Percentiles rank a stretch among this genome's conserved stretches.
Evolutionary conservation across 2,113 vertebrate genomes (phyloP).

Genomic region (Nibea coibor): DNA sequence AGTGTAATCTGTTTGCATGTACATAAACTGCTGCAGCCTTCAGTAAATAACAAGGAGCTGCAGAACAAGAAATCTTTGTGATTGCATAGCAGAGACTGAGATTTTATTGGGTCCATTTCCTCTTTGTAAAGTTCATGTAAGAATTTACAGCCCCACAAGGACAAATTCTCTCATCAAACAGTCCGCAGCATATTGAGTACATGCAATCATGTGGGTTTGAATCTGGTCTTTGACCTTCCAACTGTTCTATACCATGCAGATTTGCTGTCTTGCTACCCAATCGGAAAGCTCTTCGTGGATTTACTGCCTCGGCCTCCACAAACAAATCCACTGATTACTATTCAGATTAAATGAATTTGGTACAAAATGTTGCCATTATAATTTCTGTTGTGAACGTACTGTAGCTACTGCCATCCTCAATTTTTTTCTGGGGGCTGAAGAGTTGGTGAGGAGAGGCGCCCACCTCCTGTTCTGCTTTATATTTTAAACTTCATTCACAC

Average conservation of each 20-base stretch:
- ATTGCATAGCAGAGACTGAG: not conserved
- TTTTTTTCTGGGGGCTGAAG: not conserved
- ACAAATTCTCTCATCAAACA: constrained; percentile 4
- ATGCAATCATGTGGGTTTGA: constrained; percentile 15
- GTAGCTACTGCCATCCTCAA: not conserved
- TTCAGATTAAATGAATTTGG: constrained; percentile 9
- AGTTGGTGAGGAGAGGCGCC: not conserved
- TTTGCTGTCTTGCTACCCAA: constrained; percentile 2
- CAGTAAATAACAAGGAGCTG: not conserved
- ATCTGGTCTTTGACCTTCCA: constrained; percentile 4
- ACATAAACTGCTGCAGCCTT: constrained; percentile 9
- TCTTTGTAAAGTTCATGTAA: constrained; percentile 8
- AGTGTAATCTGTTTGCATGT: not conserved
- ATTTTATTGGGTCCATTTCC: constrained; percentile 4
- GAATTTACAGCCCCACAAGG: not conserved
- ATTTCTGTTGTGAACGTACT: not conserved
- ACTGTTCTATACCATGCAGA: constrained; percentile 2
- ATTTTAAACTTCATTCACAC: constrained; percentile 49
- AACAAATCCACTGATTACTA: constrained; percentile 12
- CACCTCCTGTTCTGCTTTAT: constrained; percentile 2
- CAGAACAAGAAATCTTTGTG: not conserved
- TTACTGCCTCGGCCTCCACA: not conserved
- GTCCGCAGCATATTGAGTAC: too few relatives aligned
- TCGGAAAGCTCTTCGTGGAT: not conserved
- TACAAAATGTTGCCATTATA: not conserved